Percentiles rank a stretch among this genome's conserved stretches.
phyloP scores from a whole-genome alignment of 2,113 vertebrate genomes.

The Lasiurus borealis region DNA sequence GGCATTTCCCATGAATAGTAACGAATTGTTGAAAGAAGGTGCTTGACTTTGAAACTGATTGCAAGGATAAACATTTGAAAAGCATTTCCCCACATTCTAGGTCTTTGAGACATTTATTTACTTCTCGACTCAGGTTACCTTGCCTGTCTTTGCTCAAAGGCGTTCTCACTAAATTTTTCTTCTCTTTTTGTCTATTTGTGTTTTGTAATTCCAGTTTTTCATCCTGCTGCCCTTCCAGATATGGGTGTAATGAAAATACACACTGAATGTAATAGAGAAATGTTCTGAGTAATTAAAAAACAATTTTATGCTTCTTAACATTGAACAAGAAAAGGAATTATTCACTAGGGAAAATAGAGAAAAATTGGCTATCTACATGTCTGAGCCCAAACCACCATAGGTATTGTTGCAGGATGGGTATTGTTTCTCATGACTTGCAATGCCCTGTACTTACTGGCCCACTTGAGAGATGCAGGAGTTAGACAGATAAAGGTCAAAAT shows the following conservation, averaged over 20 bases:
- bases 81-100: not conserved
- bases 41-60: slow-evolving; percentile 55
- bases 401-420: not conserved
- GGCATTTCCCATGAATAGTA: slow-evolving; percentile 2
- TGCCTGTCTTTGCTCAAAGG: not conserved
- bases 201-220: slow-evolving; percentile 20
- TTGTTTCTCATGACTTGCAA: not conserved
- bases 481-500: not conserved
- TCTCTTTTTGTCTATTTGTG: slow-evolving; percentile 1
- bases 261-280: slow-evolving; percentile 10
- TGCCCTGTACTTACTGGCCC: not conserved
- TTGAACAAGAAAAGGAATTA: slow-evolving; percentile 9
- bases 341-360: not conserved
- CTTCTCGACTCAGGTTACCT: not conserved
- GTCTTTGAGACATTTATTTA: not conserved
- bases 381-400: not conserved
- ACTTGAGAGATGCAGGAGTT: not conserved
- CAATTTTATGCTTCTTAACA: not conserved
- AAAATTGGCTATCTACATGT: not conserved
- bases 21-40: not conserved
- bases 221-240: slow-evolving; percentile 29
- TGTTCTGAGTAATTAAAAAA: not conserved
- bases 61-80: slow-evolving; percentile 19
- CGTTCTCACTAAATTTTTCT: slow-evolving; percentile 9
- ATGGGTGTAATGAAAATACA: slow-evolving; percentile 38